phyloP scores from a whole-genome alignment of 2,888 invertebrate species.

The Apotomis capreana region DNA sequence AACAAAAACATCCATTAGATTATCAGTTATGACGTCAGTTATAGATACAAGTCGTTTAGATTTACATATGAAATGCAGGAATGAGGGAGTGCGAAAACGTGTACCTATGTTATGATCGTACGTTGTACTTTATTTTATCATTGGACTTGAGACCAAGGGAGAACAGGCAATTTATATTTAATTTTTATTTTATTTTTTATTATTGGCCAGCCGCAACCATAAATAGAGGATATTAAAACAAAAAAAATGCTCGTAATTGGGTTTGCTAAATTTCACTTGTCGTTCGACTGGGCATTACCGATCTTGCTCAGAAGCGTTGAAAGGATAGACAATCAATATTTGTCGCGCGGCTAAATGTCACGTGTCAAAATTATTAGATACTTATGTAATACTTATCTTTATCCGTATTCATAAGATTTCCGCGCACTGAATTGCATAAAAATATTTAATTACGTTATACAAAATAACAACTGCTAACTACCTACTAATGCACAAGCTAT shows the following conservation, averaged over 20 bases:
- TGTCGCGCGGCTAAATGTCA: too few species aligned
- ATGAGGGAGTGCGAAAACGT: constrained; percentile 12
- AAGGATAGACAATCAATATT: too few species aligned
- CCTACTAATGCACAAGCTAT: neutral
- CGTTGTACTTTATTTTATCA: neutral
- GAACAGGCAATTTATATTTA: neutral
- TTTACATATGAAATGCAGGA: constrained; percentile 28
- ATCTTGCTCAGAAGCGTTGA: too few species aligned
- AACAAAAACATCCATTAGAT: constrained; percentile 41
- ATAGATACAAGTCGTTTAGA: constrained; percentile 22
- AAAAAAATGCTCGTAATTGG: too few species aligned
- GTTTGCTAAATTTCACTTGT: too few species aligned
- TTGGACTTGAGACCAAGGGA: neutral
- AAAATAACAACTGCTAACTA: neutral
- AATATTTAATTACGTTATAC: neutral
- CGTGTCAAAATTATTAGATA: too few species aligned
- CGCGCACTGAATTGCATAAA: too few species aligned
- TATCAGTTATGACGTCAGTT: constrained; percentile 29
- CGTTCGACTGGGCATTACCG: too few species aligned
- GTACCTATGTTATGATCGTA: neutral
- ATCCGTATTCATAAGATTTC: too few species aligned
- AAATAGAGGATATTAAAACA: too few species aligned
- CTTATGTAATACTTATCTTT: too few species aligned
- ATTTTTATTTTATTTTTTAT: neutral
- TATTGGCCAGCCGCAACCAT: too few species aligned